Conservation (phyloP, 2,888 invertebrate genomes). For the Lacanobia oleracea region DNA sequence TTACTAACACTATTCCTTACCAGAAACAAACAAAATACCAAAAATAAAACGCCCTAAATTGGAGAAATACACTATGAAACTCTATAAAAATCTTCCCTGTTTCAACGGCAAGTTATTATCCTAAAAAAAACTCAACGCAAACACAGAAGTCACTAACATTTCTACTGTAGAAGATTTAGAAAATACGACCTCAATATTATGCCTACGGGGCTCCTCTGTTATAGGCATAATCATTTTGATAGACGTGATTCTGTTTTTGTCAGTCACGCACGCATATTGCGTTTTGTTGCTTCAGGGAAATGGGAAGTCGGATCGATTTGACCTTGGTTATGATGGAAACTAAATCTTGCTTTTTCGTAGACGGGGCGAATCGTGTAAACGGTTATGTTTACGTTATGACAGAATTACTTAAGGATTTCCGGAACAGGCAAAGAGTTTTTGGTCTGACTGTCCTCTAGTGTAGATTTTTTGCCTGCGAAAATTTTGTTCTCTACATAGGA, state of each 20-base stretch:
- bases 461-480: background rate
- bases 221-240: slow-evolving; percentile 63
- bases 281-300: slow-evolving; percentile 52
- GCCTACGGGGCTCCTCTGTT: slow-evolving; percentile 55
- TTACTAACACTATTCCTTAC: background rate
- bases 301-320: slow-evolving; percentile 43
- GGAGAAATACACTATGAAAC: background rate
- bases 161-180: slow-evolving; percentile 37
- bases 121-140: slow-evolving; percentile 6
- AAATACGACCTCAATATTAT: slow-evolving; percentile 51
- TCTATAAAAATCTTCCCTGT: slow-evolving; percentile 1
- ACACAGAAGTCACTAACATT: slow-evolving; percentile 35
- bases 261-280: slow-evolving; percentile 52
- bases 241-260: slow-evolving; percentile 57
- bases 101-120: background rate
- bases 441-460: background rate
- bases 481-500: background rate
- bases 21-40: background rate
- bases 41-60: background rate
- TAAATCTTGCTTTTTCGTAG: slow-evolving; percentile 29
- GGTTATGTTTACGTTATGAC: slow-evolving; percentile 1
- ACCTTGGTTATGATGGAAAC: slow-evolving; percentile 46
- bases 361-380: background rate
- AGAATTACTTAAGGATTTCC: background rate
- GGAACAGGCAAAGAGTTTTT: too few relatives aligned